Conservation (phyloP, 2,888 invertebrate genomes). For the Eremobia ochroleuca region DNA sequence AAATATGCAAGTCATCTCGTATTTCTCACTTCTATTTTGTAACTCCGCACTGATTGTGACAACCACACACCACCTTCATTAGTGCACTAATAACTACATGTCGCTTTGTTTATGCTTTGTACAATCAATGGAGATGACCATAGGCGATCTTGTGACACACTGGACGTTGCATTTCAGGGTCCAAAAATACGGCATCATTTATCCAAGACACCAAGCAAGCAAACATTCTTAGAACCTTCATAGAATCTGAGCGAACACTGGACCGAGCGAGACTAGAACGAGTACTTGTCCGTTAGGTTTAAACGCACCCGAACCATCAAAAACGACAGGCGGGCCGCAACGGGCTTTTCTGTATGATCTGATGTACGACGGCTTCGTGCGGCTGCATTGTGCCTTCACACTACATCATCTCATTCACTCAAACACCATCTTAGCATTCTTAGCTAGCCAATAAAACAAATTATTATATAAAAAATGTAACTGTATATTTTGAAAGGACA, state of each 20-base stretch:
- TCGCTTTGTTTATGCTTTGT: neutral
- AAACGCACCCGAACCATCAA: neutral
- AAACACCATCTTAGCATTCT: too few relatives aligned
- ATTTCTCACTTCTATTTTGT: neutral
- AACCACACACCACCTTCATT: neutral
- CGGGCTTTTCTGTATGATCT: neutral
- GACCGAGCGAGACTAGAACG: neutral
- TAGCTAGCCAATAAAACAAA: too few relatives aligned
- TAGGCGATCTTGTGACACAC: neutral
- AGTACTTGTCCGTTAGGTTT: too few relatives aligned
- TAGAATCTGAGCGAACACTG: too few relatives aligned
- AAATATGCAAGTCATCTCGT: neutral
- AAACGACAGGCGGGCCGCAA: neutral
- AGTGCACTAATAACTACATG: neutral
- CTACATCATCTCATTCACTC: neutral
- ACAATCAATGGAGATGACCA: neutral
- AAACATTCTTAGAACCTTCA: too few relatives aligned
- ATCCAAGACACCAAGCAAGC: too few relatives aligned
- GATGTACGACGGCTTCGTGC: too few relatives aligned
- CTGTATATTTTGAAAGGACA: constrained; percentile 3
- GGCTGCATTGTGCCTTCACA: too few relatives aligned
- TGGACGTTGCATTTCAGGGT: neutral
- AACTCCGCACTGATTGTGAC: neutral
- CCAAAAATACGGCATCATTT: neutral
- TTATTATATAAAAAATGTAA: constrained; percentile 5